phyloP scores from a whole-genome alignment of 2,888 invertebrate genomes.

The Pterobdella sp. region DNA sequence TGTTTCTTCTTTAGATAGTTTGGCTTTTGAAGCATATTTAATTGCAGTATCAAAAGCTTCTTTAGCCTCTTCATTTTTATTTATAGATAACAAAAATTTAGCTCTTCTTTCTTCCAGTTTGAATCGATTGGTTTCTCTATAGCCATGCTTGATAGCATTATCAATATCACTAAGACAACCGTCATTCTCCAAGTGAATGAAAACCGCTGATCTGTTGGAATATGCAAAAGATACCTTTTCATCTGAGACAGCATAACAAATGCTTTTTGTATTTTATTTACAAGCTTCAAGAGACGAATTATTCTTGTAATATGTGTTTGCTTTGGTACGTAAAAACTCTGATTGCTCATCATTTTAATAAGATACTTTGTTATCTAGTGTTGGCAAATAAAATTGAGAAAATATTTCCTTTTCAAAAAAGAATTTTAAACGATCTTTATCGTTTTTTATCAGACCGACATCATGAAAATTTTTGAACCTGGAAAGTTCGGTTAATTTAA shows the following conservation, averaged over 20 bases:
- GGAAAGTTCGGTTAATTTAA: no score
- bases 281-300: neutral
- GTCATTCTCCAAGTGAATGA: slow-evolving; percentile 44
- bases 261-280: slow-evolving; percentile 15
- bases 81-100: slow-evolving; percentile 59
- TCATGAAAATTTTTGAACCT: no score
- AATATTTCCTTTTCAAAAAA: no score
- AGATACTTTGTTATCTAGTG: neutral
- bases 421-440: no score
- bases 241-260: neutral
- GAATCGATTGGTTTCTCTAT: slow-evolving; percentile 59
- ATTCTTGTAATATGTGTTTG: slow-evolving; percentile 6
- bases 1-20: slow-evolving; percentile 27
- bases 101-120: slow-evolving; percentile 63
- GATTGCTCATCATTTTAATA: slow-evolving; percentile 1
- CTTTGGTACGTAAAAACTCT: neutral
- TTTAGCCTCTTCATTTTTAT: slow-evolving; percentile 51
- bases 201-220: slow-evolving; percentile 47
- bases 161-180: slow-evolving; percentile 45
- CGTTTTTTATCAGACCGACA: no score
- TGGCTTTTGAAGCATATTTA: slow-evolving; percentile 18
- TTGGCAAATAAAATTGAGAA: neutral
- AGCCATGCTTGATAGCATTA: slow-evolving; percentile 53
- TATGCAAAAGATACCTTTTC: slow-evolving; percentile 40
- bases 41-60: slow-evolving; percentile 41